Base-by-base conservation (phyloP, 2,888 invertebrate species). In the Nasonovia ribisnigri region DNA sequence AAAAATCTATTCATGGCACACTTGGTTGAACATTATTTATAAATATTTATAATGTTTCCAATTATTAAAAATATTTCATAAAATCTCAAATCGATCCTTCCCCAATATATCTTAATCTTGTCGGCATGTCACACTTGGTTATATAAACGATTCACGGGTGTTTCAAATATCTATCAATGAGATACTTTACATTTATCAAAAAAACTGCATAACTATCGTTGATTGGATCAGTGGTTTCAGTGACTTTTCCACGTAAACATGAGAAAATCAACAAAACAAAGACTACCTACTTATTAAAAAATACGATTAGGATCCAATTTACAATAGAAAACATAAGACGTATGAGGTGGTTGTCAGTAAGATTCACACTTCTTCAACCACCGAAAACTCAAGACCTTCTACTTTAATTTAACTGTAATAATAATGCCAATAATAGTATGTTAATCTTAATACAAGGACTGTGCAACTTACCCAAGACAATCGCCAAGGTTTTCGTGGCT, bases 401-500 rank as follows among this genome's bases (percentile, higher is more conserved):
- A 77, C 36, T 77, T 36, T 8, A 67, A 67, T 36, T 51, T 16
- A 36, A 77, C 16, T 3, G 4, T 36, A 36, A 77, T 36, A 77
- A 77, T 36, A 36, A 36, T 36, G 16, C n/a, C n/a, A 5, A 13
- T 1, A 13, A 16, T 36, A 36, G 6, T 36, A 36, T 8, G 16
- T 11, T 29, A 60, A n/a, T 67, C 0, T 77, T 36, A 77, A 36
- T 6, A 20, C 2, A 11, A 20, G 0, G 16, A 20, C 1, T 2
- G 8, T 43, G 88, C 16, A 54, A 96, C 97, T 97, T 96, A 99
- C 99, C 99, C 96, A 99, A 97, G 95, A 99, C 99, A 96, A 99
- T 99, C 94, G 99, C 99, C 95, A 99, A 96, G 20, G 99, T 99
- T 96, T 99, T 99, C 20, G 99, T 99, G 60, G 99, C 99, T 96